Conservation (phyloP, 2,113 vertebrate species). For the Casuarius casuarius region DNA sequence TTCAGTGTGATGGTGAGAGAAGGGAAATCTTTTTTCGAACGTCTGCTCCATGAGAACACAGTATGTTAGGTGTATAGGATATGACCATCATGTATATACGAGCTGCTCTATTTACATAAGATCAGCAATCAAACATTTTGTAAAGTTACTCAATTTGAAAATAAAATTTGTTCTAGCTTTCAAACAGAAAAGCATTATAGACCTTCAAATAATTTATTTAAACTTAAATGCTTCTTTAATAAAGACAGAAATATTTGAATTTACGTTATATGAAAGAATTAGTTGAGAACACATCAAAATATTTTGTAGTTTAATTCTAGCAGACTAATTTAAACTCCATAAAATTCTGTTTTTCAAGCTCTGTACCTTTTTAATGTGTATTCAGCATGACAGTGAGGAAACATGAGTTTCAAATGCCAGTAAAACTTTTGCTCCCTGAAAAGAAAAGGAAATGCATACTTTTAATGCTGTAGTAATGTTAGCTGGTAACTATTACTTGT, state of each 20-base stretch:
- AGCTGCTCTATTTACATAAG: background rate
- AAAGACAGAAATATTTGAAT: background rate
- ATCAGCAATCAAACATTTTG: background rate
- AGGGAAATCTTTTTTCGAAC: background rate
- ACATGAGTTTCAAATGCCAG: slow-evolving; percentile 93
- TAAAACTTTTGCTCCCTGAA: slow-evolving; percentile 87
- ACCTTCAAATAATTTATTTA: background rate
- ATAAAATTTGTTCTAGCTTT: background rate
- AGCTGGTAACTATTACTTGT: background rate
- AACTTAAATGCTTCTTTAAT: background rate
- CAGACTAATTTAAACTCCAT: background rate
- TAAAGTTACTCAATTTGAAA: background rate
- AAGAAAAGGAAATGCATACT: slow-evolving; percentile 31
- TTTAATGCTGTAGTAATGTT: background rate
- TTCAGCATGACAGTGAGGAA: slow-evolving; percentile 88
- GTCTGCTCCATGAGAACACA: background rate
- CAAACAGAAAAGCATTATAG: background rate
- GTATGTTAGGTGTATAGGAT: accelerated
- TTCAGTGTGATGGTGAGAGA: background rate
- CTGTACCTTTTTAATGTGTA: slow-evolving; percentile 88
- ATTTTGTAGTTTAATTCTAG: background rate
- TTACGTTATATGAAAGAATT: background rate
- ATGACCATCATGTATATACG: background rate
- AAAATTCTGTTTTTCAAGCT: background rate
- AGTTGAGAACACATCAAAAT: background rate